Conservation (phyloP, 2,113 vertebrate species). For the Cyprinus carpio region DNA sequence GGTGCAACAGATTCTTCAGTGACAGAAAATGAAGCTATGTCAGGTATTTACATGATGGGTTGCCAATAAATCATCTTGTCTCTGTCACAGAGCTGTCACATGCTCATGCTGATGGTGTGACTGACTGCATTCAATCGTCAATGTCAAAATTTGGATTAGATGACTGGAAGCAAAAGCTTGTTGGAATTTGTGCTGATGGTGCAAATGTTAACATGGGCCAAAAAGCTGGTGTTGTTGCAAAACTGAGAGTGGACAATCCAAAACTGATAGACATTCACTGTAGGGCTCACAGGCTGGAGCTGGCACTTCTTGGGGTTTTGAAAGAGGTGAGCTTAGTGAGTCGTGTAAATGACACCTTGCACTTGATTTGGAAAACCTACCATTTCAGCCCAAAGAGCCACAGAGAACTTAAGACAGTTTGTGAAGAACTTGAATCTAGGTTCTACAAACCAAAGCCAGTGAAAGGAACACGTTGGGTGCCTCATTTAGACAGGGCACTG, state of each 20-base stretch:
- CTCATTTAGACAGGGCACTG: too few relatives aligned
- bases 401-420: too few relatives aligned
- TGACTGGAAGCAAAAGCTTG: not conserved
- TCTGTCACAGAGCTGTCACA: not conserved
- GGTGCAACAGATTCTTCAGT: not conserved
- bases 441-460: too few relatives aligned
- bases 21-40: too few relatives aligned
- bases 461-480: too few relatives aligned
- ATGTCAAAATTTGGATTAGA: slow-evolving; percentile 3
- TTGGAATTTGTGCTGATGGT: not conserved
- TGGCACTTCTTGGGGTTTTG: not conserved
- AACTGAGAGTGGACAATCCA: not conserved
- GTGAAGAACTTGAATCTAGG: too few relatives aligned
- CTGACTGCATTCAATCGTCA: slow-evolving; percentile 9
- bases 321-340: not conserved
- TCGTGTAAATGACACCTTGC: too few relatives aligned
- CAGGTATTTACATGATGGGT: too few relatives aligned
- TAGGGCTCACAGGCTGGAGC: not conserved
- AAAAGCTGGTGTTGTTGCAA: not conserved
- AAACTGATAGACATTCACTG: not conserved
- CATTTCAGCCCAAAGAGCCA: too few relatives aligned
- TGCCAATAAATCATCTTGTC: too few relatives aligned
- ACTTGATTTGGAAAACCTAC: too few relatives aligned
- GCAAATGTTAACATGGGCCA: not conserved
- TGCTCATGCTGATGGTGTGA: not conserved